Conservation (phyloP, 2,888 invertebrate genomes). For the Tanypteryx hageni region DNA sequence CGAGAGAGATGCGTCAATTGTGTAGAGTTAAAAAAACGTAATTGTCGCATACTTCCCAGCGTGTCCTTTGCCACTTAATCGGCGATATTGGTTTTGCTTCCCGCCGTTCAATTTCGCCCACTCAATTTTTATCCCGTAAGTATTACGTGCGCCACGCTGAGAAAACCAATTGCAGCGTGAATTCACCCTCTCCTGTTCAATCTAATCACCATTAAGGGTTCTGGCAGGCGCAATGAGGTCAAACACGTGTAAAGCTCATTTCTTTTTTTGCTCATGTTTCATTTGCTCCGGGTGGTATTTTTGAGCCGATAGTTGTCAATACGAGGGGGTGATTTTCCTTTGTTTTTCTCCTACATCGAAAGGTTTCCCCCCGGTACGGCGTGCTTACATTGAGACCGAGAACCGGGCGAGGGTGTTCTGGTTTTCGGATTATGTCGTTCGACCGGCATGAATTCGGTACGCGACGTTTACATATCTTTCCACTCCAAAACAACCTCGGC, state of each 20-base stretch:
- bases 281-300: slow-evolving; percentile 47
- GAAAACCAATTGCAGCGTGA: background rate
- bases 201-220: background rate
- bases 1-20: background rate
- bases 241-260: slow-evolving; percentile 50
- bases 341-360: background rate
- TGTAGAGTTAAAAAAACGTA: background rate
- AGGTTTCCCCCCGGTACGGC: background rate
- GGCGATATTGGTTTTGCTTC: background rate
- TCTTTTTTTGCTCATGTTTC: slow-evolving; percentile 28
- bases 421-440: background rate
- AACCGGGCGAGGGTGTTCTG: background rate
- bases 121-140: background rate
- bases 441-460: background rate
- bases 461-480: too few species aligned
- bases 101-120: background rate
- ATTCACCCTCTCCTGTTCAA: background rate
- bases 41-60: background rate
- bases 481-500: background rate
- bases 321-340: background rate
- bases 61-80: background rate
- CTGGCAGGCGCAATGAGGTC: slow-evolving; percentile 45
- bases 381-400: background rate
- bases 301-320: background rate
- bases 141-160: background rate